Conservation (phyloP, 2,797 vertebrate species). For the Etheostoma perlongum region DNA sequence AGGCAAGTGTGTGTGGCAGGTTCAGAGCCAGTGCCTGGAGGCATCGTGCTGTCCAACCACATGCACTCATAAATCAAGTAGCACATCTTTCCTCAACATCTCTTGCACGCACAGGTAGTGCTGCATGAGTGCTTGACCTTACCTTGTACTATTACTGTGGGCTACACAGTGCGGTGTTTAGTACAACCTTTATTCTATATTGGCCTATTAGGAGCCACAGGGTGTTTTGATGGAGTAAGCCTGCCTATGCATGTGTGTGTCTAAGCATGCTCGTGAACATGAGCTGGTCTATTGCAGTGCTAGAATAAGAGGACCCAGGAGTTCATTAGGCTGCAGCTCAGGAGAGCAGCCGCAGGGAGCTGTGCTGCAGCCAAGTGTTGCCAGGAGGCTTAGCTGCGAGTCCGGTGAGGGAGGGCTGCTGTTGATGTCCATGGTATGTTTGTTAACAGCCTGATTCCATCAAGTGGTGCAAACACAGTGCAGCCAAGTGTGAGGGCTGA, state of each 20-base stretch:
- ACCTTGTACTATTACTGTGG: constrained; percentile 63
- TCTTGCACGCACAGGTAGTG: constrained; percentile 65
- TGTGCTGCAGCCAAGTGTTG: constrained; percentile 76
- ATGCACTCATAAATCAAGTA: constrained; percentile 74
- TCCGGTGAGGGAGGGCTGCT: constrained; percentile 75
- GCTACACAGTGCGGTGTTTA: constrained; percentile 64
- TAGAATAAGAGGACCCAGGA: constrained; percentile 79
- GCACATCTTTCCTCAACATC: constrained; percentile 59
- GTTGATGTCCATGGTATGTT: constrained; percentile 85
- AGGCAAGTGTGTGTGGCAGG: constrained; percentile 78
- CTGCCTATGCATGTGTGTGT: constrained; percentile 61
- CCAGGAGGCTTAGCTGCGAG: constrained; percentile 81
- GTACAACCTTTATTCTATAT: constrained; percentile 76
- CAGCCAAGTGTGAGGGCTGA: constrained; percentile 79
- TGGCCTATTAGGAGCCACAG: constrained; percentile 76
- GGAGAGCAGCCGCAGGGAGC: constrained; percentile 81
- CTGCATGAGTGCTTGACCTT: constrained; percentile 64
- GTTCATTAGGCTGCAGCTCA: constrained; percentile 83
- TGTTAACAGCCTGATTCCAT: constrained; percentile 86
- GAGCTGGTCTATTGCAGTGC: constrained; percentile 68
- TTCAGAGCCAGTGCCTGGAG: constrained; percentile 75
- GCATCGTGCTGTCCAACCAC: constrained; percentile 69
- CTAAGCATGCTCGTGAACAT: constrained; percentile 57
- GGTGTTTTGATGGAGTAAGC: constrained; percentile 62
- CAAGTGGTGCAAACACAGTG: constrained; percentile 80